Evolutionary conservation across 2,888 invertebrate species (phyloP), one percentile per base, ranked within the genome.

Genomic region (Branchipolynoe longqiensis): DNA sequence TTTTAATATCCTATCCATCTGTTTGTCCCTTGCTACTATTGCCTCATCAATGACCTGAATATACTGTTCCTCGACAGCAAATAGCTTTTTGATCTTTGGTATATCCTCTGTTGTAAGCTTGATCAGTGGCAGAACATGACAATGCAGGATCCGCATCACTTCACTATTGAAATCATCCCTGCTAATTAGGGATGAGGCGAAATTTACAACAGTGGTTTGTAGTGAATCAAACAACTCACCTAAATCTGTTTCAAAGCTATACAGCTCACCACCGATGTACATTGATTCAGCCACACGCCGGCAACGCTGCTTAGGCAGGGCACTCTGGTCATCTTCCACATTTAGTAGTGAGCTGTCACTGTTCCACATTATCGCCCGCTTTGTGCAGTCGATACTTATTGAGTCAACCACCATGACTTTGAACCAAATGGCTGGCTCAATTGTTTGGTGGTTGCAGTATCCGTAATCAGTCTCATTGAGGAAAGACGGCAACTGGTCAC

Each of bases 391-490:
- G 25, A 92, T 90, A 54, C 90, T 89, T 18, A 92, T 88, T 0
- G 91, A 89, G 73, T 92, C 90, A 0, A 92, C 84, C 0, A 92
- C 88, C 69, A 90, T 86, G 14, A 90, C 89, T 88, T 92, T 92
- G 85, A 90, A 92, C 92, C 92, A 92, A 58, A 91, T 87, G 0
- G 91, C 91, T 4, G 92, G 91, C 25, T 92, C 92, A 12, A 92
- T 58, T 33, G 62, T 18, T 0, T 59, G 33, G 0, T 58, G 82
- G 33, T 85, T 74, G 4, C 58, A 62, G 28, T 62, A 54, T 12
- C 73, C 54, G 33, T 62, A 40, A 28, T 56, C 81, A n/a, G 58
- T 82, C 28, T 83, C 78, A 18, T n/a, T 14, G 25, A 59, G 73
- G 38, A 56, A 73, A 6, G 62, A 33, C 12, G 62, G 64, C 33